Base-by-base conservation (phyloP, 2,113 vertebrate genomes). In the Nycticryphes semicollaris region DNA sequence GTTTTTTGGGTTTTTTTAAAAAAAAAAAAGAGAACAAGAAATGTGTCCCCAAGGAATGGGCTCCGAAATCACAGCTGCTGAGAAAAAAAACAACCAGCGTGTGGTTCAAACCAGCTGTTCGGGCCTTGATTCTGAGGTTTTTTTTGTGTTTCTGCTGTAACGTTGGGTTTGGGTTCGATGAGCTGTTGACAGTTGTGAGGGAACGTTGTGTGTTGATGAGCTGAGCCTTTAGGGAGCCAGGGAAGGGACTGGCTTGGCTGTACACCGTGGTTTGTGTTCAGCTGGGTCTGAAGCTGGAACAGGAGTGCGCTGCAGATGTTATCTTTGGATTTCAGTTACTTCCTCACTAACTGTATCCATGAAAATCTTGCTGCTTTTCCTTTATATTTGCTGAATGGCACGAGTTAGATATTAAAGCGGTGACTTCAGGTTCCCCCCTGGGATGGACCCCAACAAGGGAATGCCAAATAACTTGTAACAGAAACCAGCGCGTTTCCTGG, bases 401-500 rank as follows among this genome's bases (percentile, higher is more conserved):
- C 62, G 59, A 91, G 51, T 87, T 84, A 85, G 91, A 85, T 87
- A 14, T 23, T 80, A 77, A 80, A 84, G 70, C 25, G 24, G 56
- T 59, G 75, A 90, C 67, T 95, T 78, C 51, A 69, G 88, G 66
- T 86, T 93, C 77, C 77, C 56, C 86, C 88, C 95, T 92, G 86
- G 72, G 56, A 77, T 60, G 75, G 68, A 95, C 43, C 67, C 35
- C 0, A 0, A 14, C 7, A 5, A 77, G 85, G 76, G 81, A 90
- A 64, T 0, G 1, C 72, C 72, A 56, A 35, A 54, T 23, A 47
- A 67, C 22, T 62, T 2, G 2, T 31, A 16, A 20, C 3, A 62
- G 67, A 73, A 86, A 41, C 7, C 3, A 0, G 0, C 0, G 0
- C 0, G 0, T 37, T 95, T 87, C 77, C 91, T 45, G 60, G 4